Evolutionary conservation across 2,113 vertebrate genomes (phyloP).

Genomic region (Daboia siamensis): DNA sequence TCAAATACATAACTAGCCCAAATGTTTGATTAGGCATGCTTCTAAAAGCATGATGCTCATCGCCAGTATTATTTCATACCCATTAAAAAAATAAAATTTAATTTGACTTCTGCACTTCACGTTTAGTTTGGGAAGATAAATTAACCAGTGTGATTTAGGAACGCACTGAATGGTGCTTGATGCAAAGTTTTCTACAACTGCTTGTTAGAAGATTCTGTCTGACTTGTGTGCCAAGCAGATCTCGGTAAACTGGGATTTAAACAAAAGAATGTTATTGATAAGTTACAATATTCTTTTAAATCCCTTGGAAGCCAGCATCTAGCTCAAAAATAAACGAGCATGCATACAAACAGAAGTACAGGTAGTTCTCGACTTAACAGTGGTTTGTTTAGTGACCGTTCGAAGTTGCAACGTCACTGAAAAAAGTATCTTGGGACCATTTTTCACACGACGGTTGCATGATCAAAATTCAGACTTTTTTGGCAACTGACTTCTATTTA

Average conservation of each 20-base stretch:
- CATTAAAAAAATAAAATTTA: not conserved
- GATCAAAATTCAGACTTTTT: not conserved
- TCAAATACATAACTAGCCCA: not conserved
- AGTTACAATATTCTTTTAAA: not conserved
- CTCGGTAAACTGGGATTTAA: not conserved
- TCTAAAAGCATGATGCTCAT: not conserved
- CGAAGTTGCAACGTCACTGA: accelerated
- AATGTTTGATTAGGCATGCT: not conserved
- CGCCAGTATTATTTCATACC: not conserved
- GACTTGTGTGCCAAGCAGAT: not conserved
- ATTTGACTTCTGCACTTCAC: not conserved
- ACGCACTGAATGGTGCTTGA: not conserved
- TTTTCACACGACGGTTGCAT: not conserved
- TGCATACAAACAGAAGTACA: not conserved
- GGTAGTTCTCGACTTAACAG: not conserved
- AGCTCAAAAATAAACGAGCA: not conserved
- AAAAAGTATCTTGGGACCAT: not conserved
- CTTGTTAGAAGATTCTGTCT: not conserved
- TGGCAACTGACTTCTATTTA: not conserved
- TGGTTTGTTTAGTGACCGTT: not conserved
- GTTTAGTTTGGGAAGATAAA: not conserved
- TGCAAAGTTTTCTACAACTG: not conserved
- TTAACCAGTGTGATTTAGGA: not conserved
- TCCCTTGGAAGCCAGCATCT: not conserved
- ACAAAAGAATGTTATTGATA: not conserved